Evolutionary conservation across 2,888 invertebrate species (phyloP).

Genomic region (Cetonia aurata): DNA sequence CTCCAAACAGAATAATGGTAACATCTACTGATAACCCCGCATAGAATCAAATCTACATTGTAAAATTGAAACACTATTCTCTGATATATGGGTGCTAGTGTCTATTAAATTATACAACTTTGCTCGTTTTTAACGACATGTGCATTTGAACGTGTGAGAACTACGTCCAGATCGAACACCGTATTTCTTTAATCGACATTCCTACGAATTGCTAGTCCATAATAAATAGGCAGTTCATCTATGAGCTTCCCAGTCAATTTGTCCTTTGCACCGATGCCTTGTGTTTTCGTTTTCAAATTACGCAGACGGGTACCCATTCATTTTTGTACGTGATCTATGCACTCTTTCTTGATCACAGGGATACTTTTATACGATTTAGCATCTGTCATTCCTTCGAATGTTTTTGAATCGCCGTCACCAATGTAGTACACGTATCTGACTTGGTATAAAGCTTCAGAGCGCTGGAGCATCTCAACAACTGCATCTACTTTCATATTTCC

Average conservation of each 20-base stretch:
- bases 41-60: too few relatives aligned
- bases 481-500: neutral
- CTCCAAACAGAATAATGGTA: too few relatives aligned
- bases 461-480: neutral
- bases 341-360: conserved; percentile 10
- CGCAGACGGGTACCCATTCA: conserved; percentile 16
- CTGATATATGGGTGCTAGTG: too few relatives aligned
- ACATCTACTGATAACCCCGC: too few relatives aligned
- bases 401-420: conserved; percentile 2
- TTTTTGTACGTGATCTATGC: conserved; percentile 13
- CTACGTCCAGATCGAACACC: too few relatives aligned
- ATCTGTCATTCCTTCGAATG: too few relatives aligned
- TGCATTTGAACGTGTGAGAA: too few relatives aligned
- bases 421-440: neutral
- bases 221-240: conserved; percentile 28
- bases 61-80: too few relatives aligned
- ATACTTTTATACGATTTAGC: too few relatives aligned
- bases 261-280: conserved; percentile 33
- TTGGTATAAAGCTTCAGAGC: neutral
- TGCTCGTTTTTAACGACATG: too few relatives aligned
- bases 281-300: conserved; percentile 13
- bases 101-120: too few relatives aligned
- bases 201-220: conserved; percentile 38
- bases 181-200: too few relatives aligned
- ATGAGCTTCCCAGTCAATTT: conserved; percentile 34